A percentile compares a stretch with the other conserved stretches of the same genome.
Evolutionary conservation across 2,113 vertebrate species (phyloP).

Genomic region (Alexandromys fortis): DNA sequence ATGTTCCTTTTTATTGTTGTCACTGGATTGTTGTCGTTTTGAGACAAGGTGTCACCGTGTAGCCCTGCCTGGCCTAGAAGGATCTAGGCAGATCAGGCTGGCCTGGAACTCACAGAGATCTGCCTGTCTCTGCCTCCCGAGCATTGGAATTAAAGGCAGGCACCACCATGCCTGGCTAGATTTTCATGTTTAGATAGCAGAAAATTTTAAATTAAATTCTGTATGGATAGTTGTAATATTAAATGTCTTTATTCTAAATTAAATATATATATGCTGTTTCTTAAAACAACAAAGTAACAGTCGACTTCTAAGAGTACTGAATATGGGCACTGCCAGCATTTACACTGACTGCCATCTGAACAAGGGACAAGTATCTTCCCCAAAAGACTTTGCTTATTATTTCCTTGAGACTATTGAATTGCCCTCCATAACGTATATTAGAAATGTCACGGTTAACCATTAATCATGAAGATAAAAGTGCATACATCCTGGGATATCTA

Average conservation of each 20-base stretch:
- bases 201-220: background rate
- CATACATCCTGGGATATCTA: background rate
- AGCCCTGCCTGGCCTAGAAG: background rate
- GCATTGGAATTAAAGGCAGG: background rate
- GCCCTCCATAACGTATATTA: background rate
- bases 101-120: background rate
- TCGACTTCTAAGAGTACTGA: background rate
- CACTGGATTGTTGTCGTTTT: background rate
- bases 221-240: background rate
- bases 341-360: conserved; percentile 16
- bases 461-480: background rate
- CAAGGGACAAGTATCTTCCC: background rate
- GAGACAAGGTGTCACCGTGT: background rate
- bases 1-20: background rate
- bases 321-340: background rate
- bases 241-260: background rate
- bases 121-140: background rate
- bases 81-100: background rate
- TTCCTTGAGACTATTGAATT: conserved; percentile 13
- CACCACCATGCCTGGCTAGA: background rate
- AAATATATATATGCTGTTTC: background rate
- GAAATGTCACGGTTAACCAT: background rate
- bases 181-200: background rate
- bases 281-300: background rate
- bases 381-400: background rate